These are phyloP conservation scores for Sebastes nivosus DNA, from an alignment of 2,797 vertebrate species.

Conservation along the genomic window DNA sequence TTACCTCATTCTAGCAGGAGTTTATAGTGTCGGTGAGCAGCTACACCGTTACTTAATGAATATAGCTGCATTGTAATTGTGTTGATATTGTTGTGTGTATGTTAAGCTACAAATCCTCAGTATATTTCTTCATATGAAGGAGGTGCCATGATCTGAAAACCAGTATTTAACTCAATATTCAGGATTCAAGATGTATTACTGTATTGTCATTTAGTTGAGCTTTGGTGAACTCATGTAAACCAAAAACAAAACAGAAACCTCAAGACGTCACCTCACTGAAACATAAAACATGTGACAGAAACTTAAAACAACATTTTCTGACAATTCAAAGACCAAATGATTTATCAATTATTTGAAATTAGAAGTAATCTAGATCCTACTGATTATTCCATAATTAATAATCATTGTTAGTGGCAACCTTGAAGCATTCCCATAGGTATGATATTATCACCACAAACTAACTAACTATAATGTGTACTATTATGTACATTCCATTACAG, in stretches of 20 bases:
- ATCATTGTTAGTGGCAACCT: not conserved
- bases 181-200: not conserved
- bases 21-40: not conserved
- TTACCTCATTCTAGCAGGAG: not conserved
- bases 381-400: not conserved
- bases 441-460: not conserved
- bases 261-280: not conserved
- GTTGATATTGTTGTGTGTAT: not conserved
- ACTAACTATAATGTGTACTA: not conserved
- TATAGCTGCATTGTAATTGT: too few species aligned
- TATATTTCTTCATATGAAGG: not conserved
- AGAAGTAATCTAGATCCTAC: too few species aligned
- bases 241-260: not conserved
- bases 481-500: not conserved
- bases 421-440: not conserved
- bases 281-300: not conserved
- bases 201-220: not conserved
- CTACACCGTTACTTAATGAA: not conserved
- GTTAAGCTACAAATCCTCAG: not conserved
- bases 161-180: not conserved
- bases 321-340: too few species aligned
- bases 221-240: not conserved
- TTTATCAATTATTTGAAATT: not conserved
- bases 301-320: not conserved
- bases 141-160: not conserved